Base-by-base conservation (phyloP, 2,888 invertebrate species). In the Microctonus hyperodae region DNA sequence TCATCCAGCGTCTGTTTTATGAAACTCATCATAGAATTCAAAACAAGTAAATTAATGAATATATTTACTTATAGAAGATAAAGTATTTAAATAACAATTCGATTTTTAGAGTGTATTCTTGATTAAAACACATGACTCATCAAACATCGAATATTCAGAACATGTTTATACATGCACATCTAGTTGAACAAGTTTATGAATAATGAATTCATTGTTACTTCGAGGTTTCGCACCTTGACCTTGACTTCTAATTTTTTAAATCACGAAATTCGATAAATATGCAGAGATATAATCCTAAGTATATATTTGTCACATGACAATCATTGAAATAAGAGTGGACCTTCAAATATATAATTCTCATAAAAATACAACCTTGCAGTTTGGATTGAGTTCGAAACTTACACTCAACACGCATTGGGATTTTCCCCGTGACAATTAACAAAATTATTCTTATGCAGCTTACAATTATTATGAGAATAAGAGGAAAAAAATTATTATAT, bases 171-270 rank as follows among this genome's bases (percentile, higher is more conserved):
- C 16, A 44, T 1, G 1, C 1, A n/a, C 4, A n/a, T 37, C 2
- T 50, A 33, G 10, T 6, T 31, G 22, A n/a, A 31, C 5, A n/a
- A 11, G 31, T 28, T 48, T 20, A 53, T 62, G 61, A 51, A 62
- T 62, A 50, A 61, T 61, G 23, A 33, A 62, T 53, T 10, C 7
- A 53, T 62, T 62, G 51, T 20, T 20, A 31, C 35, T 31, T 22
- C 11, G 9, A 50, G 31, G 48, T 28, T 62, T 62, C 51, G 23
- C n/a, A 13, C 16, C 13, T 22, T 22, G 35, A n/a, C 51, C 61
- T 51, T 62, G 61, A 62, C 61, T 62, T n/a, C 61, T 33, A 35
- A 51, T 62, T 62, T 62, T 51, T 62, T 61, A 7, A 20, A 31
- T 53, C n/a, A 20, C n/a, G 9, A n/a, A 25, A 40, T 33, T 40